These are phyloP conservation scores for Pandemis corylana DNA, from an alignment of 2,888 invertebrate species.

Conservation along the genomic window DNA sequence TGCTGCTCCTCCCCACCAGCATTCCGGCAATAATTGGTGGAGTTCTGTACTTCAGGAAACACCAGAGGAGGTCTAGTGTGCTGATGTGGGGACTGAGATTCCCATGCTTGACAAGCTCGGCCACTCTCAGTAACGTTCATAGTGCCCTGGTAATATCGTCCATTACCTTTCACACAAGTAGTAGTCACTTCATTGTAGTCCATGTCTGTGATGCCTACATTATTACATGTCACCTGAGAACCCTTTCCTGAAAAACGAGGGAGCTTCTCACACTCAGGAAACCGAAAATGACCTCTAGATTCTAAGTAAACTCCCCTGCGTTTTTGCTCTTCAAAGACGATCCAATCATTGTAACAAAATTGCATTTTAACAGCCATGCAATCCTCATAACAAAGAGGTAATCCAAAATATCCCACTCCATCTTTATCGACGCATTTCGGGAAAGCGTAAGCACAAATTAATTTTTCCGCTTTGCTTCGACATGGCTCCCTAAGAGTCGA, in stretches of 20 bases:
- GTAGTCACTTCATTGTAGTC: constrained; percentile 92
- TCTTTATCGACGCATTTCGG: constrained; percentile 91
- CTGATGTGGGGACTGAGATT: constrained; percentile 93
- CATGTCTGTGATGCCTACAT: constrained; percentile 93
- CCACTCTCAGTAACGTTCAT: constrained; percentile 94
- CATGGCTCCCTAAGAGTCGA: constrained; percentile 92
- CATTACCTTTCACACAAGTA: constrained; percentile 94
- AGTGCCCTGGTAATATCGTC: constrained; percentile 95
- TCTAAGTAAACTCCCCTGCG: constrained; percentile 90
- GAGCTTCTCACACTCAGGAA: constrained; percentile 93
- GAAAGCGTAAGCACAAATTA: constrained; percentile 96
- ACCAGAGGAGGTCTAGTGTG: constrained; percentile 95
- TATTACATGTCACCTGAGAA: constrained; percentile 89
- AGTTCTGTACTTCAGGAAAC: constrained; percentile 94
- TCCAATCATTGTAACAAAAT: constrained; percentile 98
- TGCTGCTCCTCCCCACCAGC: constrained; percentile 95
- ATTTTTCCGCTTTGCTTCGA: constrained; percentile 93
- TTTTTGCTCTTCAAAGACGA: constrained; percentile 94
- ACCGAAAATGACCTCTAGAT: constrained; percentile 93
- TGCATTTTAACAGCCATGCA: constrained; percentile 95
- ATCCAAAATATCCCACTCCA: constrained; percentile 86
- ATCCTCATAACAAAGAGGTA: constrained; percentile 96
- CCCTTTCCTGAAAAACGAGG: constrained; percentile 89
- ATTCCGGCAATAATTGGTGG: constrained; percentile 97
- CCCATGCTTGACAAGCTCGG: constrained; percentile 96